phyloP scores from a whole-genome alignment of 2,113 vertebrate species.

The Eudyptes chrysolophus region DNA sequence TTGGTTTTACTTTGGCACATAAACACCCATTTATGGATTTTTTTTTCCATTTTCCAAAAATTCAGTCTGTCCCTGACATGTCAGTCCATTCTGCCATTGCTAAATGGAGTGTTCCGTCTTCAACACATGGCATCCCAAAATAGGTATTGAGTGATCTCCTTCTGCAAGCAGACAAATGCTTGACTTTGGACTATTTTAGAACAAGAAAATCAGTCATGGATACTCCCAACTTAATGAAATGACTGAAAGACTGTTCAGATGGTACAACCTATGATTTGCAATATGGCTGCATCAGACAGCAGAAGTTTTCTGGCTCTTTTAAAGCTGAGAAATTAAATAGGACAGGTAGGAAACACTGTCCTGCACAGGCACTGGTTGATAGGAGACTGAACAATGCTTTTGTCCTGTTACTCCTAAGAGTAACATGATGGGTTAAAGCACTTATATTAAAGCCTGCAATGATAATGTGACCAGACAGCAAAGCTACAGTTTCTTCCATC shows the following conservation, averaged over 20 bases:
- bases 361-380: neutral
- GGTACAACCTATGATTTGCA: neutral
- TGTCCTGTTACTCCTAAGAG: neutral
- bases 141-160: neutral
- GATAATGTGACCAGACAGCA: neutral
- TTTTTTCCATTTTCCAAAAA: neutral
- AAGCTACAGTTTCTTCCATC: neutral
- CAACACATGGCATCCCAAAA: neutral
- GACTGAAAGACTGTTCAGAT: neutral
- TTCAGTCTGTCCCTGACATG: neutral
- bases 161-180: neutral
- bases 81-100: neutral
- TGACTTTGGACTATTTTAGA: neutral
- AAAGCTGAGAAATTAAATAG: neutral
- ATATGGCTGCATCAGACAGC: neutral
- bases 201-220: neutral
- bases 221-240: neutral
- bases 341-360: neutral
- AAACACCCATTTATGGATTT: neutral
- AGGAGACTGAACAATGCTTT: neutral
- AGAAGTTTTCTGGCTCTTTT: neutral
- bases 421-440: neutral
- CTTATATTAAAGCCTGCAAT: neutral
- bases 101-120: neutral
- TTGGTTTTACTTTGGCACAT: neutral